These are phyloP conservation scores for Scartelaos histophorus DNA, from an alignment of 2,113 vertebrate species.

Conservation along the genomic window DNA sequence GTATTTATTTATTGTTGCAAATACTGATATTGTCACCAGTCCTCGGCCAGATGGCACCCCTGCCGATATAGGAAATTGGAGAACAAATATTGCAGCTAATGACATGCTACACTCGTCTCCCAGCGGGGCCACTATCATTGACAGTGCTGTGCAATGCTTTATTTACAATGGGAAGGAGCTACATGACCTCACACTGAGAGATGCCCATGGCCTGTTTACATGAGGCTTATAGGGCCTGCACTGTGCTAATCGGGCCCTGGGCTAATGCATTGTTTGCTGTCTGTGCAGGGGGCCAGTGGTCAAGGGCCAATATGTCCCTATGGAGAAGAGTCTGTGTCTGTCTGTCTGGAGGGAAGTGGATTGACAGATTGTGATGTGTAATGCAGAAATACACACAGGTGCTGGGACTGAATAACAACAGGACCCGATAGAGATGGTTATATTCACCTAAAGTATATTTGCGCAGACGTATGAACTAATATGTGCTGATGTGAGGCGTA, in stretches of 20 bases:
- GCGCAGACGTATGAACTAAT: neutral
- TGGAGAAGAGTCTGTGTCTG: conserved; percentile 45
- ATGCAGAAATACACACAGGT: conserved; percentile 12
- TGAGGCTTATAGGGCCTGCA: conserved; percentile 50
- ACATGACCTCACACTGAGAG: conserved; percentile 44
- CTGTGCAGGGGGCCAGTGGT: conserved; percentile 63
- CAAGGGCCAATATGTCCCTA: conserved; percentile 53
- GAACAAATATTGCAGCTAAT: conserved; percentile 58
- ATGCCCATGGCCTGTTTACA: conserved; percentile 41
- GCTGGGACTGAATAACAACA: conserved; percentile 5
- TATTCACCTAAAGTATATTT: neutral
- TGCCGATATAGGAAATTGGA: conserved; percentile 43
- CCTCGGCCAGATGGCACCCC: neutral
- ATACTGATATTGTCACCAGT: neutral
- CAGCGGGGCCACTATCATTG: conserved; percentile 10
- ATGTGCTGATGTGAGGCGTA: neutral
- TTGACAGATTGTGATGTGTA: conserved; percentile 27
- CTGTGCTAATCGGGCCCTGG: conserved; percentile 42
- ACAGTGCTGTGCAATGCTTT: conserved; percentile 42
- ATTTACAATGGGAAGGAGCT: conserved; percentile 49
- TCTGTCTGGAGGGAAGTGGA: conserved; percentile 50
- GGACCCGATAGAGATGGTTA: neutral
- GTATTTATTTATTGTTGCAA: no score
- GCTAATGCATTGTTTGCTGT: conserved; percentile 58
- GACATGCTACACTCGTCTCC: conserved; percentile 37